Evolutionary conservation across 2,888 invertebrate species (phyloP).

Genomic region (Nemurella pictetii): DNA sequence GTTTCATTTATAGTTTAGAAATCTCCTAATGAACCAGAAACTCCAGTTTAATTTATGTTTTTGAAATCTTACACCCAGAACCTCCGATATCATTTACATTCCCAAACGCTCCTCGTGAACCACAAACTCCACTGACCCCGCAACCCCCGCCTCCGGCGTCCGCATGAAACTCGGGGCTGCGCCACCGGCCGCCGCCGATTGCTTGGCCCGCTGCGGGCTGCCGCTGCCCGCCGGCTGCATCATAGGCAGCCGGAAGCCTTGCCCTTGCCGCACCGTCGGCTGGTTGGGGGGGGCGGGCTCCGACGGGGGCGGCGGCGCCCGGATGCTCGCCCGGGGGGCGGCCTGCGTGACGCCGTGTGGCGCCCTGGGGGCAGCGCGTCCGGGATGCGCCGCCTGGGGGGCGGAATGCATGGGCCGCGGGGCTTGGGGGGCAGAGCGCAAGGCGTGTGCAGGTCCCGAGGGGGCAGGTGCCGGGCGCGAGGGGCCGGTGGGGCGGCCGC

Average conservation of each 20-base stretch:
- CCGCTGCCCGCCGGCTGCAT: neutral
- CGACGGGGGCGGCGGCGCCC: conserved; percentile 55
- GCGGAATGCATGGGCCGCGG: conserved; percentile 38
- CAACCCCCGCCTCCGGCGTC: conserved; percentile 53
- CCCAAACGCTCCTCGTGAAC: too few relatives aligned
- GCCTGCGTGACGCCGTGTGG: conserved; percentile 24
- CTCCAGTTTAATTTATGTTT: too few relatives aligned
- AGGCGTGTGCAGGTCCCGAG: conserved; percentile 35
- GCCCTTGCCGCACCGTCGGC: conserved; percentile 47
- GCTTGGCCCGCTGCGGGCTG: neutral
- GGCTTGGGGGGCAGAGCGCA: conserved; percentile 29
- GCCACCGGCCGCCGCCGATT: conserved; percentile 36
- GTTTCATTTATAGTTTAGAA: too few relatives aligned
- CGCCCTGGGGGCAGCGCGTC: conserved; percentile 29
- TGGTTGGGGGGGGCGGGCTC: conserved; percentile 56
- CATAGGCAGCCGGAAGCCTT: conserved; percentile 31
- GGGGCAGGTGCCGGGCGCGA: conserved; percentile 39
- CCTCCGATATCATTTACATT: too few relatives aligned
- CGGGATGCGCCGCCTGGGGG: conserved; percentile 35
- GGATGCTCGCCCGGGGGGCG: conserved; percentile 45
- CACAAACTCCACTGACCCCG: conserved; percentile 52
- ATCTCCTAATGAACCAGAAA: too few relatives aligned
- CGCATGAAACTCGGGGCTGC: conserved; percentile 48
- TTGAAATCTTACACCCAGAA: too few relatives aligned
- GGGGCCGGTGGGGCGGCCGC: conserved; percentile 28